A percentile compares a stretch with the other conserved stretches of the same genome.
phyloP scores from a whole-genome alignment of 2,113 vertebrate species.

The Helogale parvula region DNA sequence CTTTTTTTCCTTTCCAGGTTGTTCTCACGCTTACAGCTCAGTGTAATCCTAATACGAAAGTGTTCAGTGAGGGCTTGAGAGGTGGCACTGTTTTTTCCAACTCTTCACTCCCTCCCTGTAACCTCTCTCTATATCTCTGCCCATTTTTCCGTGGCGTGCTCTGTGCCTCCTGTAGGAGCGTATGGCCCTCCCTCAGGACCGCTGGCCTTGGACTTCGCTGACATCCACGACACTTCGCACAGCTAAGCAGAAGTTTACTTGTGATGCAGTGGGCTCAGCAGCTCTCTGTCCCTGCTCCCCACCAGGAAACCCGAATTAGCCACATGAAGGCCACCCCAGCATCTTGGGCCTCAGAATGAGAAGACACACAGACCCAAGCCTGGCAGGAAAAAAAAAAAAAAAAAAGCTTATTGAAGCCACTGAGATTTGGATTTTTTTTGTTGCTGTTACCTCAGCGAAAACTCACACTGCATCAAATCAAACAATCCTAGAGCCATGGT shows the following conservation, averaged over 20 bases:
- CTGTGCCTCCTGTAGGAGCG: background rate
- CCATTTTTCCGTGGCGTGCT: background rate
- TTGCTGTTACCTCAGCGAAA: background rate
- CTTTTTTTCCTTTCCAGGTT: background rate
- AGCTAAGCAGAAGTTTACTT: background rate
- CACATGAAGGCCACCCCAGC: background rate
- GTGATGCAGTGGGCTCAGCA: too few species aligned
- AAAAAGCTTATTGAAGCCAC: background rate
- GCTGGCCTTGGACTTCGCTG: too few species aligned
- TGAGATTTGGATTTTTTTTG: background rate
- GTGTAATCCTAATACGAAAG: background rate
- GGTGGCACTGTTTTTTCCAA: background rate
- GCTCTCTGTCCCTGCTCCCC: background rate
- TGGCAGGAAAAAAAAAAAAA: background rate
- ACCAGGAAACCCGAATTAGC: background rate
- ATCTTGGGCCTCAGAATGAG: background rate
- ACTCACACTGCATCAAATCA: background rate
- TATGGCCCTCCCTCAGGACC: background rate
- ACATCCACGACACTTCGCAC: accelerated
- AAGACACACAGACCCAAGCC: background rate
- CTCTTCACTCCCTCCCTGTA: background rate
- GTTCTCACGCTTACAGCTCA: background rate
- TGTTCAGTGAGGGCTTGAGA: background rate
- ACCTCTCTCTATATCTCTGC: background rate
- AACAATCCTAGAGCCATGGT: background rate